Conservation (phyloP, 2,888 invertebrate species). For the Gari tellinella region DNA sequence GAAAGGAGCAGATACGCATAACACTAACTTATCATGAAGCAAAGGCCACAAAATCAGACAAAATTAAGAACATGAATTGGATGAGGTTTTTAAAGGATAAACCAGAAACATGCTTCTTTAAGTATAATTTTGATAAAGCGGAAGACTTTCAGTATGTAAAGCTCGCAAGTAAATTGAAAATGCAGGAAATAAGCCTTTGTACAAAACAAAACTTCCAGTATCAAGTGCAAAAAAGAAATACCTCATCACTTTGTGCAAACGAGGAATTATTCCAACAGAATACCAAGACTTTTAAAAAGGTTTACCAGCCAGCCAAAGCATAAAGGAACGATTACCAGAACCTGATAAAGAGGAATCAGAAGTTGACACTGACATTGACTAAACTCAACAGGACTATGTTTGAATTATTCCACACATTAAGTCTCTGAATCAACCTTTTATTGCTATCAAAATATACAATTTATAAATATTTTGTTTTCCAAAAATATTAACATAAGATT, state of each 20-base stretch:
- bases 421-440: too few species aligned
- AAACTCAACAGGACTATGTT: too few species aligned
- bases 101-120: not conserved
- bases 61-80: not conserved
- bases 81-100: not conserved
- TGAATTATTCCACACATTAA: too few species aligned
- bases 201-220: slow-evolving; percentile 1
- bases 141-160: too few species aligned
- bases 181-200: not conserved
- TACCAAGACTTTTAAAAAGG: slow-evolving; percentile 1
- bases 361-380: too few species aligned
- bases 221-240: not conserved
- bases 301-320: not conserved
- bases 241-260: not conserved
- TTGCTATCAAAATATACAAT: too few species aligned
- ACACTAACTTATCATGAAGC: too few species aligned
- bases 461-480: too few species aligned
- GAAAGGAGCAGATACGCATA: too few species aligned
- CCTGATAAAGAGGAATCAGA: not conserved
- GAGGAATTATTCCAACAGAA: not conserved
- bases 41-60: too few species aligned
- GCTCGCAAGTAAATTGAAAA: too few species aligned
- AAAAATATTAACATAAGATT: too few species aligned
- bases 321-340: slow-evolving; percentile 2
- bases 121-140: not conserved